Base-by-base conservation (phyloP, 2,797 vertebrate genomes). In the Alca torda region DNA sequence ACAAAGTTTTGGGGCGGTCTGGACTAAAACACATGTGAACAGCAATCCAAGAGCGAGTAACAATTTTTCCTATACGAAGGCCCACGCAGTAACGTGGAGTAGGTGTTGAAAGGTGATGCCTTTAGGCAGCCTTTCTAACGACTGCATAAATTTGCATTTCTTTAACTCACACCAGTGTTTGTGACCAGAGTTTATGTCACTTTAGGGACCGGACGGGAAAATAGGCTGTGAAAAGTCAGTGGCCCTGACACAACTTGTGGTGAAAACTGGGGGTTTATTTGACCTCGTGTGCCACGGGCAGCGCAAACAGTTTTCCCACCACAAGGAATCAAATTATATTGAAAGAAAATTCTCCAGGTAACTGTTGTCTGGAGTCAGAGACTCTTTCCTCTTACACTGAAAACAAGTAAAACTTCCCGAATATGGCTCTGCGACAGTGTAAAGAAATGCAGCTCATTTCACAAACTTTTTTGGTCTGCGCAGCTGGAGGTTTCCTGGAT, bases 331-430 rank as follows among this genome's bases (percentile, higher is more conserved):
- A n/a, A 72, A n/a, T 5, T 5, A 3, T 1, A 8, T 1, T 31
- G 51, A 10, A 20, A 61, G 63, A 73, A 53, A 57, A 69, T 54
- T 39, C 60, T 77, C 3, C 1, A 63, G 72, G 53, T 19, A 39
- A 7, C 11, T 68, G 18, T 50, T 48, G 35, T 16, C n/a, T 31
- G n/a, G 25, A 79, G 43, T 30, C 33, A 31, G 41, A 18, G 9
- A 24, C 13, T 46, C 41, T 53, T 63, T 69, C 24, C 28, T 65
- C 43, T 63, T 14, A 9, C 24, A 6, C 8, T 16, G 41, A 61
- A 25, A 57, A 25, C 13, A 16, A 0, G 0, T 1, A 26, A 28
- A 60, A 7, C 20, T 65, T n/a, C 48, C 50, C 5, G 13, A 37
- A 11, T 3, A 1, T 37, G 31, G 43, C 6, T 30, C 24, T 14